Base-by-base conservation (phyloP, 2,888 invertebrate genomes). In the Pyrgus malvae region DNA sequence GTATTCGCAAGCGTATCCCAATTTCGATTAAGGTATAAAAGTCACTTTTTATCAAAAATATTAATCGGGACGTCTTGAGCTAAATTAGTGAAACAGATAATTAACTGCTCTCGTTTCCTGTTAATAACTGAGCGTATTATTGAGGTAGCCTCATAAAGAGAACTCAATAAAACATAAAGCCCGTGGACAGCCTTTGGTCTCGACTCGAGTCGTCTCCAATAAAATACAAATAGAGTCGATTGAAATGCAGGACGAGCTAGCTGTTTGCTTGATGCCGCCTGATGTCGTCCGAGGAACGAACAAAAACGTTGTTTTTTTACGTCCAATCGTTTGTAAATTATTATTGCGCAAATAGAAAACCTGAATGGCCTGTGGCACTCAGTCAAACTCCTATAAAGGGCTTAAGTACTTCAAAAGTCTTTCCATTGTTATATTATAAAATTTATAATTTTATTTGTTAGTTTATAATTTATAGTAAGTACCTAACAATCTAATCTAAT, bases 201-300 rank as follows among this genome's bases (percentile, higher is more conserved):
- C 69, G 65, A 66, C 64, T 68, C 70, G 70, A 71, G 71, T 78
- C 76, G 72, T 67, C 70, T 75, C 75, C 86, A 83, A 87, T 88
- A 86, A 87, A 87, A 83, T 81, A 86, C 84, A 88, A 87, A 86
- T 82, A 84, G 76, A 78, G 63, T 69, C 83, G 83, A 87, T 88
- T 86, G 88, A 86, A 88, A 87, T 85, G 82, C 88, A 86, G 82
- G 82, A 80, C 82, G 76, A 76, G 69, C 70, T 68, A 68, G 70
- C 76, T 83, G 84, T 86, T 86, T 86, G 80, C 85, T 83, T 76
- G 78, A 77, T 76, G 79, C 75, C 74, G 67, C 67, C 60, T 64
- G 67, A 65, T 74, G 75, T 70, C 76, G 73, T 70, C 57, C 73
- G 71, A 72, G 71, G 69, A 76, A 74, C 78, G 74, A 80, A 83